Base-by-base conservation (phyloP, 2,888 invertebrate genomes). In the Lepidochitona cinerea region DNA sequence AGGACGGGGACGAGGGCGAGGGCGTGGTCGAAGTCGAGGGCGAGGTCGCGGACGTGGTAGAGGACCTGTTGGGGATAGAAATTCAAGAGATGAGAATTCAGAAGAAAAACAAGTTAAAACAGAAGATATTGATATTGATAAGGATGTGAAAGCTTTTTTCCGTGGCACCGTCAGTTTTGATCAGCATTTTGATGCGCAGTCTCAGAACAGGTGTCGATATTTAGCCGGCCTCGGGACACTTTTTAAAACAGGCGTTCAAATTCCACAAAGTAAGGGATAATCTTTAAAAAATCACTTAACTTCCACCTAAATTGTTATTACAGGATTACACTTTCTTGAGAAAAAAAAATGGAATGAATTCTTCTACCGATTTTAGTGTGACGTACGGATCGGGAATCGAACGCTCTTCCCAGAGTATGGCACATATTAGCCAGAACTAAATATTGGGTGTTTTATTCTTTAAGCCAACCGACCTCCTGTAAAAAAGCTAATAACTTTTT, bases 181-280 rank as follows among this genome's bases (percentile, higher is more conserved):
- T n/a, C 84, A 88, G 54, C 89, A 89, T 71, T 80, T 80, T 69
- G 76, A 79, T 3, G 89, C 82, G 0, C 89, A 89, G 75, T 75
- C 83, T 2, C 75, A 81, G 41, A 86, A 89, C 74, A 75, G 80
- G 59, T 73, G 73, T 7, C 78, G 87, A 66, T 89, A 89, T 74
- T 82, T 83, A 14, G 88, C 89, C 5, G 86, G 82, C 0, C 78
- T 89, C 80, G 83, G 83, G 0, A 83, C 85, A 4, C 73, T 89
- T 53, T 70, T 83, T 71, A 81, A 83, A 37, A 87, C 77, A 73
- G 86, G 87, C 1, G 84, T 88, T 35, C 86, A 86, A 23, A 76
- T 88, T 35, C 81, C 85, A n/a, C 85, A 85, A 72, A 89, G 89
- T 89, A 81, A 81, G 87, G n/a, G n/a, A n/a, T n/a, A 84, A 67